Evolutionary conservation across 1,140 invertebrate species (phyloP), one percentile per base, ranked within the genome.

Genomic region (Samia ricini): DNA sequence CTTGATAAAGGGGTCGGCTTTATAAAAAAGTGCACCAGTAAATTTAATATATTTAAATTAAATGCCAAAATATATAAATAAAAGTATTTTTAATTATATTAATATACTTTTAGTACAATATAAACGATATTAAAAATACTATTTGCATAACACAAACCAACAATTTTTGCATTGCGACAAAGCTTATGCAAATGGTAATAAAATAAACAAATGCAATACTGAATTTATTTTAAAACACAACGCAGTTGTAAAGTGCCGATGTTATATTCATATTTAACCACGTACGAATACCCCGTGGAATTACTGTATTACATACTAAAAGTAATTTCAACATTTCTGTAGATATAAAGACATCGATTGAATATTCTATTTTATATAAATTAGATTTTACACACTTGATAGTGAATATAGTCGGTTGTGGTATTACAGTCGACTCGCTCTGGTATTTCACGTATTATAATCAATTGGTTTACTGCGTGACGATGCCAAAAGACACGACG

Each of bases 1-100:
- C 68, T 74, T 79, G 83, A 85, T 89, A 85, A 81, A 81, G 68
- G 66, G 68, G 70, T 67, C n/a, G 55, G 68, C 56, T 71, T 77
- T 66, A 42, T 23, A 56, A 24, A 49, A 22, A 33, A 66, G 19
- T 61, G 60, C 20, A 42, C 24, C 23, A 67, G 23, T 56, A 61
- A 52, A 50, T 56, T 56, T 57, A 42, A 12, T 42, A 15, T 42
- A 42, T 42, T 15, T 12, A 29, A 15, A 42, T 42, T 42, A 42
- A 12, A 15, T 15, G 12, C n/a, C n/a, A n/a, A n/a, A n/a, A n/a
- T n/a, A n/a, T n/a, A n/a, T n/a, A n/a, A n/a, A n/a, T n/a, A n/a
- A n/a, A n/a, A n/a, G n/a, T n/a, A n/a, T n/a, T n/a, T n/a, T n/a
- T n/a, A n/a, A n/a, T n/a, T n/a, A n/a, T n/a, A n/a, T n/a, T n/a